phyloP scores from a whole-genome alignment of 1,140 invertebrate genomes.

The Melitaea cinxia region DNA sequence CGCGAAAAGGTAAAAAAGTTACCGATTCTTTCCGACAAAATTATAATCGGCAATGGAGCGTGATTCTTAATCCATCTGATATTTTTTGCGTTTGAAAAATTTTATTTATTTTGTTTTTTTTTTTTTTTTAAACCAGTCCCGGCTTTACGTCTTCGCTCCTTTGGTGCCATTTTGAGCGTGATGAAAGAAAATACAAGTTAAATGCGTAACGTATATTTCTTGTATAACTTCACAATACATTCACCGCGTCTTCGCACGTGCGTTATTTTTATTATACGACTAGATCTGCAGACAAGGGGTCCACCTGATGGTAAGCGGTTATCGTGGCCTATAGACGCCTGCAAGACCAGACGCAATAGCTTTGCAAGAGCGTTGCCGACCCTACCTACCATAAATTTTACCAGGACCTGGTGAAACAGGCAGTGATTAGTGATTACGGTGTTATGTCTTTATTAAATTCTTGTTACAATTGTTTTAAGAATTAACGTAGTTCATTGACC shows the following conservation, averaged over 20 bases:
- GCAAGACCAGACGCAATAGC: too few species aligned
- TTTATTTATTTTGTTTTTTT: constrained; percentile 45
- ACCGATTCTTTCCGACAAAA: constrained; percentile 52
- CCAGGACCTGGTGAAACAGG: too few species aligned
- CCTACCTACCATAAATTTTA: too few species aligned
- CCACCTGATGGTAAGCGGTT: too few species aligned
- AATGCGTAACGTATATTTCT: constrained; percentile 25
- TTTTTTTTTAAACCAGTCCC: constrained; percentile 27
- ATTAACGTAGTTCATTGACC: too few species aligned
- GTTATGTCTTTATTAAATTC: too few species aligned
- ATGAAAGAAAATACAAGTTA: constrained; percentile 33
- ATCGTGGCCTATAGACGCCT: too few species aligned
- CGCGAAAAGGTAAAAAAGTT: constrained; percentile 54
- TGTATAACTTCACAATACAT: not conserved
- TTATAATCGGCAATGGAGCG: constrained; percentile 73
- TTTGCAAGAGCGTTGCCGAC: too few species aligned
- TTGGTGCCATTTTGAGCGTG: constrained; percentile 49
- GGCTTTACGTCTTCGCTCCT: constrained; percentile 57
- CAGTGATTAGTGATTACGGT: too few species aligned
- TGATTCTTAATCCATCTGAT: constrained; percentile 62
- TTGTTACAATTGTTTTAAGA: too few species aligned
- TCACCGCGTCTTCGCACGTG: not conserved
- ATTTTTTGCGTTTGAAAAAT: constrained; percentile 37
- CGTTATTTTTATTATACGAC: too few species aligned
- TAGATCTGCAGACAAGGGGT: too few species aligned